phyloP scores from a whole-genome alignment of 2,888 invertebrate genomes.

The Chorisops tibialis region DNA sequence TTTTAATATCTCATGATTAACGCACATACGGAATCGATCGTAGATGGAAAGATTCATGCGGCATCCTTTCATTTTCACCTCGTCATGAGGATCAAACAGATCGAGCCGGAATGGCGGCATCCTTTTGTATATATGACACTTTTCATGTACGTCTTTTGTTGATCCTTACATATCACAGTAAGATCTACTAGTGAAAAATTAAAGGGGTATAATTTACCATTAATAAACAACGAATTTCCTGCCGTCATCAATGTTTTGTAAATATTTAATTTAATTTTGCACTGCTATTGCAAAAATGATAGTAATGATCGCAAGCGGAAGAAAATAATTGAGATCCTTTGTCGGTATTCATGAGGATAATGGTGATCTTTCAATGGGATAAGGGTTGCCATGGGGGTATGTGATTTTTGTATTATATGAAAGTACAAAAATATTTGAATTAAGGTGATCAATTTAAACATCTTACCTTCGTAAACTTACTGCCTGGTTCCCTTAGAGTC shows the following conservation, averaged over 20 bases:
- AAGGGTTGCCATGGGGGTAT: too few relatives aligned
- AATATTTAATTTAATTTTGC: slow-evolving; percentile 25
- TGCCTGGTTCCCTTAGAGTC: too few relatives aligned
- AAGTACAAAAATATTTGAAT: too few relatives aligned
- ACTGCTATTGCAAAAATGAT: slow-evolving; percentile 13
- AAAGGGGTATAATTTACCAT: slow-evolving; percentile 21
- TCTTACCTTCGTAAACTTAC: too few relatives aligned
- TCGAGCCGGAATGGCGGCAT: slow-evolving; percentile 19
- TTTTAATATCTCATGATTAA: too few relatives aligned
- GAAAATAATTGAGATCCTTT: too few relatives aligned
- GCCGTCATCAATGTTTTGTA: slow-evolving; percentile 26
- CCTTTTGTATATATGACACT: slow-evolving; percentile 25
- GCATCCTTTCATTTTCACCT: slow-evolving; percentile 15
- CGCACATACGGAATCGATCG: too few relatives aligned
- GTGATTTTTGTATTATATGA: too few relatives aligned
- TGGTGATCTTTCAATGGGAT: too few relatives aligned
- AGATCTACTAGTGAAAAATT: background rate
- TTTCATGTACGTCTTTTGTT: background rate
- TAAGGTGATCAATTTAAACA: too few relatives aligned
- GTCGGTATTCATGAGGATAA: too few relatives aligned
- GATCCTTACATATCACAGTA: slow-evolving; percentile 1
- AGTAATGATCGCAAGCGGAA: too few relatives aligned
- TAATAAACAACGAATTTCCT: slow-evolving; percentile 8
- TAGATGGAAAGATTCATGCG: background rate
- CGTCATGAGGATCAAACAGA: slow-evolving; percentile 17